Evolutionary conservation across 2,888 invertebrate species (phyloP), one percentile per base, ranked within the genome.

Genomic region (Tipula confusa): DNA sequence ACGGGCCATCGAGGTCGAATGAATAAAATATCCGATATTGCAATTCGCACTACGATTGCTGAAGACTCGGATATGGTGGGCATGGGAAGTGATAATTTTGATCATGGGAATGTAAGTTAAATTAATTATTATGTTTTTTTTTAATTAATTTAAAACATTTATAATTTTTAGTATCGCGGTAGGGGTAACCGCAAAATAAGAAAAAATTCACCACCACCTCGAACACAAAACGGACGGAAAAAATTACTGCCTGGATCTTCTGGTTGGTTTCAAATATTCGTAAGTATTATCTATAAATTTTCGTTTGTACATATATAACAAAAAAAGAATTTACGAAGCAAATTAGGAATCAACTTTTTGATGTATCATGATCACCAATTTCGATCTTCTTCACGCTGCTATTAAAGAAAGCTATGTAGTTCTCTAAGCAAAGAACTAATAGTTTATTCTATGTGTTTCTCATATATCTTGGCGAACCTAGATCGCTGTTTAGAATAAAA

Each of bases 231-330:
- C 1, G 85, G 85, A 24, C 85, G 86, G 11, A 89, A 91, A 86
- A 92, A 89, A 85, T 90, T 93, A 82, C 87, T 91, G 9, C 89
- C 91, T 85, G 92, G 92, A 43, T 87, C 91, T 5, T 89, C 91
- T 28, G 93, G 92, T 83, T 96, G 95, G 94, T 96, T 94, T 87
- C 93, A 93, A 90, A 91, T 95, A 7, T 91, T 91, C 86, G 89
- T 89, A 85, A 88, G 89, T 88, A 13, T 2, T 29, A 24, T 18
- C 4, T 79, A 7, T n/a, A 48, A 48, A 48, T 48, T 48, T 48
- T 13, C 15, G 15, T 48, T 48, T 31, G n/a, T n/a, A n/a, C n/a
- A n/a, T n/a, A n/a, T n/a, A n/a, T n/a, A n/a, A n/a, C n/a, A n/a
- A n/a, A n/a, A n/a, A n/a, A n/a, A n/a, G n/a, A n/a, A n/a, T n/a